Base-by-base conservation (phyloP, 2,797 vertebrate genomes). In the Hippoglossus hippoglossus region DNA sequence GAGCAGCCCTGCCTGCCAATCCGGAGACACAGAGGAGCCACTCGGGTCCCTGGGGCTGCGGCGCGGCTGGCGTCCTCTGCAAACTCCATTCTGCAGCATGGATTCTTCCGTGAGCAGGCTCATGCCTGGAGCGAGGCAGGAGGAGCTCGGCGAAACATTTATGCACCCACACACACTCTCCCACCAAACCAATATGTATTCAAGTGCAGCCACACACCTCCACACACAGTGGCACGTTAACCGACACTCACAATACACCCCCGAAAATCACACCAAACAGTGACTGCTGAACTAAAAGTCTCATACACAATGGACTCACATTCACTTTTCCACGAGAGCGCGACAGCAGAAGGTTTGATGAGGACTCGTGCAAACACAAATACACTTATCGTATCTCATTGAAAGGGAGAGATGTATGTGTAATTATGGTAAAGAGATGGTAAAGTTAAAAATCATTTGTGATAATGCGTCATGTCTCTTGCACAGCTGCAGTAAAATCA, bases 131-230 rank as follows among this genome's bases (percentile, higher is more conserved):
- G 90, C 86, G 67, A 91, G 80, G 82, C 76, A 82, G 83, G 82
- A 91, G 89, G 71, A 86, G 88, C 91, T 90, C 89, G 80, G 83
- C 88, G 15, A 91, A 91, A 91, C 91, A 93, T 91, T 90, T 88
- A 82, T 86, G 88, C 91, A 89, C 92, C 87, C 90, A 91, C 90
- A 85, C 90, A 90, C 82, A 78, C 88, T 88, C 87, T 85, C 89
- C 34, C 86, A 82, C 84, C 81, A 46, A 87, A 87, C 89, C 88
- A 90, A 92, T 91, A 90, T 90, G 92, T 89, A 92, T 91, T 92
- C 88, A 91, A 90, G 88, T 84, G 87, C 88, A 89, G 87, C 88
- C 92, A 80, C 92, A 93, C 91, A 93, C 91, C 92, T 92, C 90
- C 91, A 90, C 90, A 92, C 87, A 87, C 92, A 82, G 83, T 79